These are phyloP conservation scores for Todus mexicanus DNA, from an alignment of 2,797 vertebrate species.

Conservation along the genomic window DNA sequence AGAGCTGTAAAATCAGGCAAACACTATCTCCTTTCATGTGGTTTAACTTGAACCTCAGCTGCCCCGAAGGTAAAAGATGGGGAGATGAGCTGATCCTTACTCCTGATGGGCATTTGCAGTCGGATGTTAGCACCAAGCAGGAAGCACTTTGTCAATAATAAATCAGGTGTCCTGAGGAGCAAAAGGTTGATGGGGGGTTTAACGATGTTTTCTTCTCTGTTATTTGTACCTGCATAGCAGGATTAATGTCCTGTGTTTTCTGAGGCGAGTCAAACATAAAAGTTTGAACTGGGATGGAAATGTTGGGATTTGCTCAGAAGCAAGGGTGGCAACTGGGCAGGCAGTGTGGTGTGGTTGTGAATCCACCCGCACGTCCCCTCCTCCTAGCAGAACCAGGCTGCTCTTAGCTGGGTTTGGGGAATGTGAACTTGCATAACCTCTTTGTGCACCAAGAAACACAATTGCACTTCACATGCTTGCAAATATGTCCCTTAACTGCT, in stretches of 20 bases:
- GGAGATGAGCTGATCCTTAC: constrained; percentile 25
- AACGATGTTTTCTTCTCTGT: neutral
- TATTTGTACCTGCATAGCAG: neutral
- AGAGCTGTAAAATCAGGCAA: constrained; percentile 44
- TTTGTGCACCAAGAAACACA: neutral
- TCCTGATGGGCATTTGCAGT: neutral
- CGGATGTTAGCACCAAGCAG: constrained; percentile 52
- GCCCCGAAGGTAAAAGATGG: constrained; percentile 59
- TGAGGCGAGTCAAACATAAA: neutral
- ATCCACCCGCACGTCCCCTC: neutral
- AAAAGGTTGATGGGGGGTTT: neutral
- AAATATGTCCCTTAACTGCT: neutral
- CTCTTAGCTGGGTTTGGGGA: neutral
- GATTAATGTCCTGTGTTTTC: neutral
- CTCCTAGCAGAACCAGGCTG: neutral
- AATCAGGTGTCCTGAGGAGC: constrained; percentile 61
- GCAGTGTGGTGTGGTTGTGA: neutral
- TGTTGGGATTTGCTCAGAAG: neutral
- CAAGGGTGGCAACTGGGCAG: neutral
- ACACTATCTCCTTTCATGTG: constrained; percentile 59
- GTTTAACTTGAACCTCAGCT: constrained; percentile 50
- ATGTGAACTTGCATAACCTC: neutral
- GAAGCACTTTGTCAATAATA: constrained; percentile 71
- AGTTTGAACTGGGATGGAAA: neutral
- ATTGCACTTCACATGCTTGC: neutral